Conservation (phyloP, 2,888 invertebrate genomes). For the Hedya salicella region DNA sequence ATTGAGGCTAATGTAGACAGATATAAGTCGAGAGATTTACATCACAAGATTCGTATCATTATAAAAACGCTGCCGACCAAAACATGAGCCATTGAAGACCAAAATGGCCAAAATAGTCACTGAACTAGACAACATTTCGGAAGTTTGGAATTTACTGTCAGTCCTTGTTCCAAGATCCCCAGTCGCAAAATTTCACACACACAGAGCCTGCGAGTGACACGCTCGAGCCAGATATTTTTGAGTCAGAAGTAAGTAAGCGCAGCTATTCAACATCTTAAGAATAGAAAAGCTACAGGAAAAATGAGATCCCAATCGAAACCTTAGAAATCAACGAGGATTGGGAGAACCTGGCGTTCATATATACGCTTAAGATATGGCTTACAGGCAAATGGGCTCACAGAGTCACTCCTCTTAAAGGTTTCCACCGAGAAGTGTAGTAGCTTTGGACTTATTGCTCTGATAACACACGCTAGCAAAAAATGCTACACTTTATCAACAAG, state of each 20-base stretch:
- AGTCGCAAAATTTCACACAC: neutral
- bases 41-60: no score
- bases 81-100: neutral
- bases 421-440: neutral
- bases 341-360: no score
- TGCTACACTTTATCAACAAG: neutral
- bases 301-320: slow-evolving; percentile 13
- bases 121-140: neutral
- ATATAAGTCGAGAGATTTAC: neutral
- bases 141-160: slow-evolving; percentile 5
- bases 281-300: neutral
- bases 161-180: slow-evolving; percentile 1
- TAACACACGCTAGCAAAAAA: slow-evolving; percentile 13
- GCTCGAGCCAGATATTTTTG: neutral
- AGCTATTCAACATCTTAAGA: neutral
- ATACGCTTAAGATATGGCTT: neutral
- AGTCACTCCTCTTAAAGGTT: neutral
- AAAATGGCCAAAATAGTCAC: neutral
- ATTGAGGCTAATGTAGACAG: neutral
- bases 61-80: neutral
- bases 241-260: neutral
- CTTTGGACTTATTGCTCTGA: neutral
- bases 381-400: slow-evolving; percentile 1
- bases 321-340: no score
- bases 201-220: neutral